Evolutionary conservation across 1,140 invertebrate species (phyloP), one percentile per base, ranked within the genome.

Genomic region (Leptoteleia sp.): DNA sequence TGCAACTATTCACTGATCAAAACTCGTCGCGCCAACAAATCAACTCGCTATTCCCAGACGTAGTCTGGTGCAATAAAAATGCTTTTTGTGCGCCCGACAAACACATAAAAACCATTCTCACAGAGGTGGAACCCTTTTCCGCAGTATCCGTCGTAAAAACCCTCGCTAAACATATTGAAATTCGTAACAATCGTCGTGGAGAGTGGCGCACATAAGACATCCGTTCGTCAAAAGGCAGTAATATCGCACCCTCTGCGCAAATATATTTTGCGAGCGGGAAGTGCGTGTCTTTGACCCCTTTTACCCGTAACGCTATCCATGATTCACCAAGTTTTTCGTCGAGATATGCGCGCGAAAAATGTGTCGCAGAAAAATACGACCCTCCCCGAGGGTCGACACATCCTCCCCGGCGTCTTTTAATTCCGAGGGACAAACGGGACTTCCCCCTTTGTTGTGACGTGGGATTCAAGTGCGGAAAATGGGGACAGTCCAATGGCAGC

Each of bases 311-410:
- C 55, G 48, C 57, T 64, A 73, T 64, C 59, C 42, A 57, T 78
- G 67, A 78, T 68, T 71, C 65, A 77, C 52, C 76, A 67, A 72
- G 48, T 73, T 68, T 64, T 79, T 57, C 16, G 29, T 16, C 42
- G 43, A n/a, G 40, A 55, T 67, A 55, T 78, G 59, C 68, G 76
- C 17, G 40, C 47, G 64, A 43, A 59, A 73, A 79, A 79, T 73
- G 50, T 73, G 64, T 55, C 62, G 45, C 37, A 31, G 64, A n/a
- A n/a, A n/a, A n/a, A n/a, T n/a, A n/a, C 9, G 13, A 4, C 6
- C 50, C 8, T 5, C 5, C 19, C 7, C 8, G 42, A 68, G 67
- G 62, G 67, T 68, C 62, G 61, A 12, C 16, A 25, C 15, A 73
- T 61, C 48, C 62, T 68, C 59, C 62, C 5, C 25, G 16, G 72